phyloP scores from a whole-genome alignment of 2,888 invertebrate genomes.

The Sarcophaga carnaria region DNA sequence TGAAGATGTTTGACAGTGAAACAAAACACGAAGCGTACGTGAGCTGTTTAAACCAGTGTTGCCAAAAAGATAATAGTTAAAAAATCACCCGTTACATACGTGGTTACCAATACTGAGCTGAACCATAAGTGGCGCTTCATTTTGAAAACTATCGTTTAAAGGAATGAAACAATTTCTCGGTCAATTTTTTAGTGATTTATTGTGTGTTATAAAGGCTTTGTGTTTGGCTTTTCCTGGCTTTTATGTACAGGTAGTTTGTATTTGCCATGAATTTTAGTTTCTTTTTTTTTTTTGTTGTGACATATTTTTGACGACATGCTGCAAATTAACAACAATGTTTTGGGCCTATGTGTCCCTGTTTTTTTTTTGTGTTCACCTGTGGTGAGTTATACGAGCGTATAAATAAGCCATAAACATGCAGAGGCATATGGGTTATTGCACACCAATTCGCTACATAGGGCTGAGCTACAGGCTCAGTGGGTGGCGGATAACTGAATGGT shows the following conservation, averaged over 20 bases:
- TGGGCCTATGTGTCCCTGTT: no score
- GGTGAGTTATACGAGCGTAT: neutral
- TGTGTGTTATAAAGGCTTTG: no score
- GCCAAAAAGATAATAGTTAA: no score
- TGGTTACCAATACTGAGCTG: neutral
- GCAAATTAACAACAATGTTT: conserved; percentile 51
- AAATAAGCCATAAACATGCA: neutral
- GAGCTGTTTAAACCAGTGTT: no score
- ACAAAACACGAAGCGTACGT: no score
- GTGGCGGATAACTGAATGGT: no score
- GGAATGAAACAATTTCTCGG: neutral
- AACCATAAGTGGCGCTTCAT: neutral
- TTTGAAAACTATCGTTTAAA: no score
- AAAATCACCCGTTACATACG: neutral
- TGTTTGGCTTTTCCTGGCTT: no score
- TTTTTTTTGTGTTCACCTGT: neutral
- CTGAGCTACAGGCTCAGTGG: no score
- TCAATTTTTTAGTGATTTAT: no score
- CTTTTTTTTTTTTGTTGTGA: conserved; percentile 43
- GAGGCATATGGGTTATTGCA: neutral
- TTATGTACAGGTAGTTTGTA: no score
- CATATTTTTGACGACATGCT: conserved; percentile 58
- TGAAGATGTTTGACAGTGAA: no score
- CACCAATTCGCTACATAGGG: neutral
- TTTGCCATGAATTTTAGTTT: conserved; percentile 12